Conservation (phyloP, 2,797 vertebrate species). For the Apodemus agrarius region DNA sequence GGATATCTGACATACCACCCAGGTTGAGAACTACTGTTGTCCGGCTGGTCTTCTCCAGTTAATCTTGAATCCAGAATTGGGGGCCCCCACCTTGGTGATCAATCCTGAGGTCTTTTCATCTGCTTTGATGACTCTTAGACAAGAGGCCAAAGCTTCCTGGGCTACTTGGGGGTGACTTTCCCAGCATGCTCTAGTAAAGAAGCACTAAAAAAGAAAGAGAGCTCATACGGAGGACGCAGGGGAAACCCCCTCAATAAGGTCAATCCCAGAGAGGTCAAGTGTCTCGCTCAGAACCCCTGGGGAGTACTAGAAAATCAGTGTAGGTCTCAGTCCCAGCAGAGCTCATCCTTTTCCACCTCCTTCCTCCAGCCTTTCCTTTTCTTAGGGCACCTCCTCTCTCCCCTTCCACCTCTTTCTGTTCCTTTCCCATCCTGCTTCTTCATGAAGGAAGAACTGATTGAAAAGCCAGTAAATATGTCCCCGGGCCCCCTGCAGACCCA, state of each 20-base stretch:
- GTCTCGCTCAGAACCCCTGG: background rate
- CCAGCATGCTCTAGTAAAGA: background rate
- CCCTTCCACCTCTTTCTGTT: background rate
- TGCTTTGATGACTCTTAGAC: background rate
- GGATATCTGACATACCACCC: background rate
- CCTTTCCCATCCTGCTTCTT: background rate
- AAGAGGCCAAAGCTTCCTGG: background rate
- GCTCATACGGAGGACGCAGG: background rate
- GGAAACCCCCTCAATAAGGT: background rate
- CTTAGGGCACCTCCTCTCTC: rapidly evolving
- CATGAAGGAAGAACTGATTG: background rate
- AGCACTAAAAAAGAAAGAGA: background rate
- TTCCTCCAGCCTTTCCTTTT: background rate
- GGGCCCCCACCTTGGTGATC: background rate
- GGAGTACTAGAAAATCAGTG: background rate
- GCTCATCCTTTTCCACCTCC: background rate
- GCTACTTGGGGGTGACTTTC: background rate
- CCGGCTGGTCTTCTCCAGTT: background rate
- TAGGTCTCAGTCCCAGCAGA: too few species aligned
- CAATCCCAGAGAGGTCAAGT: background rate
- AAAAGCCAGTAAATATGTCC: background rate
- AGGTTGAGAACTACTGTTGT: background rate
- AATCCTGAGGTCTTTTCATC: background rate
- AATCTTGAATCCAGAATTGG: background rate
- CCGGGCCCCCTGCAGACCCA: background rate